A percentile compares a stretch with the other conserved stretches of the same genome.
Evolutionary conservation across 2,888 invertebrate genomes (phyloP).

Genomic region (Ectemnius cavifrons): DNA sequence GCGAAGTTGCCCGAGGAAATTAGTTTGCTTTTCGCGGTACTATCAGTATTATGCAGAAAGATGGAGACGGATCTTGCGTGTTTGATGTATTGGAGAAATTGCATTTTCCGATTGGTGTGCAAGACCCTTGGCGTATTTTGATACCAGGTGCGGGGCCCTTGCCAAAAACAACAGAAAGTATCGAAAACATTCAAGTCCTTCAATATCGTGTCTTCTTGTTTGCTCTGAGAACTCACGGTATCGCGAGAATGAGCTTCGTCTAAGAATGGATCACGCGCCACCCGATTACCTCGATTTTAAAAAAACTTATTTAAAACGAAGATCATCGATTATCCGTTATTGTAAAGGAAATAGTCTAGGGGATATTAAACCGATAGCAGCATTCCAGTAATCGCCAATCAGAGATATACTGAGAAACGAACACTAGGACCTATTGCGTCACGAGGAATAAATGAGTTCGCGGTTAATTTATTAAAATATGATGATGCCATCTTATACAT

Average conservation of each 20-base stretch:
- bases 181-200: too few relatives aligned
- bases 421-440: slow-evolving; percentile 26
- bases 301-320: slow-evolving; percentile 44
- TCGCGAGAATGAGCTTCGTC: slow-evolving; percentile 41
- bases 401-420: neutral
- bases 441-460: slow-evolving; percentile 34
- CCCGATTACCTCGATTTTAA: slow-evolving; percentile 62
- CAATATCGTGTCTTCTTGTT: slow-evolving; percentile 30
- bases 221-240: slow-evolving; percentile 25
- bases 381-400: slow-evolving; percentile 53
- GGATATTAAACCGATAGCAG: slow-evolving; percentile 41
- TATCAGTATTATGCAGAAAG: slow-evolving; percentile 29
- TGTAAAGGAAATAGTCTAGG: slow-evolving; percentile 9
- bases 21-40: slow-evolving; percentile 7
- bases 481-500: slow-evolving; percentile 50
- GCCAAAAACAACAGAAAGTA: too few relatives aligned
- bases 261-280: slow-evolving; percentile 46
- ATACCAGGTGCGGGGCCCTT: too few relatives aligned
- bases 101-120: neutral
- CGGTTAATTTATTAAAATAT: slow-evolving; percentile 45
- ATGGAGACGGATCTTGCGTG: neutral
- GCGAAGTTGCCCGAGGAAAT: slow-evolving; percentile 12
- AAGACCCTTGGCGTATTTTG: neutral
- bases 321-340: slow-evolving; percentile 10
- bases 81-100: too few relatives aligned